phyloP scores from a whole-genome alignment of 1,140 invertebrate species.

The Euschistus heros region DNA sequence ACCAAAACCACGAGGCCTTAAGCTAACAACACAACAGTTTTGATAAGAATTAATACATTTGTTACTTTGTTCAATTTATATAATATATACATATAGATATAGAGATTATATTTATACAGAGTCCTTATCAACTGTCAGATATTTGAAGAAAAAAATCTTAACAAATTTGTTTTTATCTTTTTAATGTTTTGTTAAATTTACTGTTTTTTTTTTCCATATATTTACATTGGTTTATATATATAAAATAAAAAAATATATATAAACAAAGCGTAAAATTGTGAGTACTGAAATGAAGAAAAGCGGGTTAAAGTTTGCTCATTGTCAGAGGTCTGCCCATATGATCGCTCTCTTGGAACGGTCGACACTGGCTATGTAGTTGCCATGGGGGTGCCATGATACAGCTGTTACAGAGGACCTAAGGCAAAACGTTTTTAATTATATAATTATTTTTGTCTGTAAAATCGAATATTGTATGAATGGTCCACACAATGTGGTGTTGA shows the following conservation, averaged over 20 bases:
- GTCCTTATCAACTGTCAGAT: too few species aligned
- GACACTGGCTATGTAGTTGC: slow-evolving; percentile 71
- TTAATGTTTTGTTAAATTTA: too few species aligned
- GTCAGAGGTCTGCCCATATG: slow-evolving; percentile 60
- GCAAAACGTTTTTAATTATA: slow-evolving; percentile 10
- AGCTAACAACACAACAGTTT: background rate
- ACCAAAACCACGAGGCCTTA: slow-evolving; percentile 11
- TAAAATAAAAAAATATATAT: slow-evolving; percentile 12
- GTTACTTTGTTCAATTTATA: too few species aligned
- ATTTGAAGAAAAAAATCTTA: too few species aligned
- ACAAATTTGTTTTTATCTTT: too few species aligned
- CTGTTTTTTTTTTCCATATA: slow-evolving; percentile 1
- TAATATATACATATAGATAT: too few species aligned
- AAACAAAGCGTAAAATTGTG: slow-evolving; percentile 10
- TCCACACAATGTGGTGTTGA: too few species aligned
- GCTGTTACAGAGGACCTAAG: slow-evolving; percentile 73
- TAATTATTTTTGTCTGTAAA: too few species aligned
- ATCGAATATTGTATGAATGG: too few species aligned
- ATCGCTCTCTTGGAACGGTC: slow-evolving; percentile 75
- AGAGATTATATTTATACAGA: too few species aligned
- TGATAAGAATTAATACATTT: too few species aligned
- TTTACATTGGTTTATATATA: slow-evolving; percentile 5
- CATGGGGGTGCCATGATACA: slow-evolving; percentile 84
- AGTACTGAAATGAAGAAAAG: slow-evolving; percentile 9
- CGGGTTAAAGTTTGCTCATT: slow-evolving; percentile 15